phyloP scores from a whole-genome alignment of 2,888 invertebrate genomes.

The Andrena minutula region DNA sequence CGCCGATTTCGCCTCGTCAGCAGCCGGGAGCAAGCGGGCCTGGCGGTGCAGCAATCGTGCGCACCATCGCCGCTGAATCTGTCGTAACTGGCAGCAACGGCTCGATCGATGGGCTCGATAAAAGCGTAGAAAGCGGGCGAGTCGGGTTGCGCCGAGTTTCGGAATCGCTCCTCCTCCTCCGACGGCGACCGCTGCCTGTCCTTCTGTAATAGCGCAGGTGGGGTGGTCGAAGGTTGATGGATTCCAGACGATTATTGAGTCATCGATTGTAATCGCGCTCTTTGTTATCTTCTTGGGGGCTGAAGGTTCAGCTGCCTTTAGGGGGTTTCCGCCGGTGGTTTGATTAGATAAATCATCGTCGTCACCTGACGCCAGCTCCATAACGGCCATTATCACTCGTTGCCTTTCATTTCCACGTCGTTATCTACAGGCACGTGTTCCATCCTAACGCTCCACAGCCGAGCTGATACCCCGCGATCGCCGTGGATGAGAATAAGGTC shows the following conservation, averaged over 20 bases:
- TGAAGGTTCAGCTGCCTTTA: too few relatives aligned
- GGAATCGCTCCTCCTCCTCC: conserved; percentile 4
- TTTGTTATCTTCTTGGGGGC: too few relatives aligned
- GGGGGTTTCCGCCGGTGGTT: neutral
- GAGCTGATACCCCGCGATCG: neutral
- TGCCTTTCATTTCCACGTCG: conserved; percentile 50
- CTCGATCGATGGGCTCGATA: conserved; percentile 58
- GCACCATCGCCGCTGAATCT: conserved; percentile 52
- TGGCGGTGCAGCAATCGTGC: conserved; percentile 56
- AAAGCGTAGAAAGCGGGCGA: conserved; percentile 52
- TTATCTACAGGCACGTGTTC: conserved; percentile 55
- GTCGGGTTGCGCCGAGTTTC: conserved; percentile 19
- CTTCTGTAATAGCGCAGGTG: neutral
- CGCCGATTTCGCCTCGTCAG: conserved; percentile 68
- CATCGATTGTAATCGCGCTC: neutral
- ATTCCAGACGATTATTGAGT: neutral
- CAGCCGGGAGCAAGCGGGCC: conserved; percentile 20
- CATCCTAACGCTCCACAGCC: conserved; percentile 10
- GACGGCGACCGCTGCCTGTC: neutral
- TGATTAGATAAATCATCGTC: neutral
- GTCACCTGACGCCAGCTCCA: neutral
- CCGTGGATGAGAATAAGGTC: conserved; percentile 18
- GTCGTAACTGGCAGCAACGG: conserved; percentile 50
- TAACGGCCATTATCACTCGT: conserved; percentile 46
- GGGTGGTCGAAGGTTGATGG: neutral